Evolutionary conservation across 2,888 invertebrate species (phyloP).

Genomic region (Trichacis sp.): DNA sequence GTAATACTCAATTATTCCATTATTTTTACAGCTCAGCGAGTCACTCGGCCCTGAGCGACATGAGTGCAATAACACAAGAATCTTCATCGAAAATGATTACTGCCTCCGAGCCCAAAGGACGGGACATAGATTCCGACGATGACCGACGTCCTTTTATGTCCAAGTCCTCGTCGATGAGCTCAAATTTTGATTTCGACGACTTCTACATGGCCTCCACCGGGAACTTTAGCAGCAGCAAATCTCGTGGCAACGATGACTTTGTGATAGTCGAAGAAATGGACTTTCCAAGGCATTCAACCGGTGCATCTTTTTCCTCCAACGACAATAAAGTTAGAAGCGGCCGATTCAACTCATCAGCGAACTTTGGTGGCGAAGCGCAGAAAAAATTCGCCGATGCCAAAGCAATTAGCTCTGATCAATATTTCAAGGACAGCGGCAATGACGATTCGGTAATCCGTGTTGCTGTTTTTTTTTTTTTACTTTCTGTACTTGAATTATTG

Average conservation of each 20-base stretch:
- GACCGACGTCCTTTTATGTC: constrained; percentile 43
- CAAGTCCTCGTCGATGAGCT: constrained; percentile 24
- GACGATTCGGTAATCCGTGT: constrained; percentile 67
- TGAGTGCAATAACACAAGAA: constrained; percentile 92
- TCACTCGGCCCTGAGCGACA: constrained; percentile 90
- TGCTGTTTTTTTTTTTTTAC: no score
- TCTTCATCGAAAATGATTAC: constrained; percentile 64
- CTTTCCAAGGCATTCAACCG: constrained; percentile 51
- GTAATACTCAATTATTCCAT: background rate
- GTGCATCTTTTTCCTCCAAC: constrained; percentile 49
- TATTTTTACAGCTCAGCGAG: constrained; percentile 74
- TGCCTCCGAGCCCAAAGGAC: constrained; percentile 50
- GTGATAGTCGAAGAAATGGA: constrained; percentile 67
- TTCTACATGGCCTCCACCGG: constrained; percentile 63
- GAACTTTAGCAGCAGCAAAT: constrained; percentile 51
- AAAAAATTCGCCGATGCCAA: constrained; percentile 98
- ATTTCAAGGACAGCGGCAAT: constrained; percentile 82
- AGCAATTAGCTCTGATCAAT: constrained; percentile 97
- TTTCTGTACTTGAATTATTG: no score
- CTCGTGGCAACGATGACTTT: constrained; percentile 67
- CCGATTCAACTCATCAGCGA: constrained; percentile 8
- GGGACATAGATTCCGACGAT: constrained; percentile 52
- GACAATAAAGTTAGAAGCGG: constrained; percentile 25
- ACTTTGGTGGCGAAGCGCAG: constrained; percentile 81
- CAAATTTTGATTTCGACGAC: constrained; percentile 67